These are phyloP conservation scores for Mesembrinibis cayennensis DNA, from an alignment of 2,113 vertebrate genomes.

Conservation along the genomic window DNA sequence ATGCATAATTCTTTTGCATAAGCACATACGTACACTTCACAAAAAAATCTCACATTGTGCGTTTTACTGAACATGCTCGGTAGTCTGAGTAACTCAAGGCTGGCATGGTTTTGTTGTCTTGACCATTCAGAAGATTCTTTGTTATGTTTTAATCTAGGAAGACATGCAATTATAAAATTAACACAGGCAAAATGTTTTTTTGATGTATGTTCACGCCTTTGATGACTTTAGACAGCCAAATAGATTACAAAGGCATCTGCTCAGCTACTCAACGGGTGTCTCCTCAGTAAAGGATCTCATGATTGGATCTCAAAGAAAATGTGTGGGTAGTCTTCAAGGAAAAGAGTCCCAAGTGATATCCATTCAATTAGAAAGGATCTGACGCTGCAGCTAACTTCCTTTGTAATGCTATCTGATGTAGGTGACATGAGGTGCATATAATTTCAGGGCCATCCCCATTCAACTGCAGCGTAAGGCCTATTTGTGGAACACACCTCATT, in stretches of 20 bases:
- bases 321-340: slow-evolving; percentile 41
- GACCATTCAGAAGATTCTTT: neutral
- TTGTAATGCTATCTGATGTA: neutral
- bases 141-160: neutral
- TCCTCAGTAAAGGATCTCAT: neutral
- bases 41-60: neutral
- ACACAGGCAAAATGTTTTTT: neutral
- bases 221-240: neutral
- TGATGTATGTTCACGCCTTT: neutral
- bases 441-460: neutral
- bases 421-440: neutral
- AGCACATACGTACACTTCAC: neutral
- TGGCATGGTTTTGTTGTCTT: neutral
- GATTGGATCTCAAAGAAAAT: slow-evolving; percentile 35
- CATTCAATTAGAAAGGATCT: neutral
- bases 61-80: neutral
- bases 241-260: slow-evolving; percentile 15
- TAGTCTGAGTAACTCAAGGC: neutral
- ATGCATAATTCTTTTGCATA: neutral
- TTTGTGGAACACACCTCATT: neutral
- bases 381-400: neutral
- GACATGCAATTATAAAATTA: neutral
- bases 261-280: neutral
- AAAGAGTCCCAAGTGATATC: neutral
- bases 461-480: neutral